Percentiles rank a stretch among this genome's conserved stretches.
Conservation (phyloP, 35 echinoderm and acorn worm genomes). For the Lytechinus pictus region DNA sequence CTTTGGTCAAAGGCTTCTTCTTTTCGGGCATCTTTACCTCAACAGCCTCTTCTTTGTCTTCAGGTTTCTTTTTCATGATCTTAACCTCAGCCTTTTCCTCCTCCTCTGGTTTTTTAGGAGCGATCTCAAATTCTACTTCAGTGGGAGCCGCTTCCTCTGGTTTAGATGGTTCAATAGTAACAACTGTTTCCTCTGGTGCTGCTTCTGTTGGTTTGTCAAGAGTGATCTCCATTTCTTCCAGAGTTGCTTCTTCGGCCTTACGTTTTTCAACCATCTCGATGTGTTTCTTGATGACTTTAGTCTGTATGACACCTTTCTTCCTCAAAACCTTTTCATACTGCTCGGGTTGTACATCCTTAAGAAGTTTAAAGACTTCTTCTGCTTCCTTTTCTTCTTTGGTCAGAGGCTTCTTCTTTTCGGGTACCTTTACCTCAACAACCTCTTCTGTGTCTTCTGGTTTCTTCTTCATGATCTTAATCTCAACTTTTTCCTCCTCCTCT, state of each 20-base stretch:
- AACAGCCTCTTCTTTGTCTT: not conserved
- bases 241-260: constrained; percentile 59
- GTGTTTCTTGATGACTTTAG: constrained; percentile 64
- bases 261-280: constrained; percentile 59
- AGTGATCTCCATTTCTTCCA: constrained; percentile 4
- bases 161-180: constrained; percentile 5
- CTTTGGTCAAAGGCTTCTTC: constrained; percentile 44
- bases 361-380: constrained; percentile 70
- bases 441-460: not conserved
- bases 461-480: not conserved
- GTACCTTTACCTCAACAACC: constrained; percentile 18
- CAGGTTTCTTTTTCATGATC: not conserved
- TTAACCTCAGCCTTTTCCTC: not conserved
- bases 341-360: constrained; percentile 69
- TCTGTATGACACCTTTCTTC: constrained; percentile 56
- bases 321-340: constrained; percentile 72
- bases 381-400: constrained; percentile 65
- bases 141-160: constrained; percentile 8
- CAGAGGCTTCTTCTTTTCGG: constrained; percentile 21
- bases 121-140: constrained; percentile 22
- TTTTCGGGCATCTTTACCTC: constrained; percentile 31
- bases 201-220: not conserved
- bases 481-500: not conserved
- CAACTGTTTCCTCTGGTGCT: constrained; percentile 40
- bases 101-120: constrained; percentile 28